Evolutionary conservation across 2,888 invertebrate species (phyloP), one percentile per base, ranked within the genome.

Genomic region (Drosophila ezoana): DNA sequence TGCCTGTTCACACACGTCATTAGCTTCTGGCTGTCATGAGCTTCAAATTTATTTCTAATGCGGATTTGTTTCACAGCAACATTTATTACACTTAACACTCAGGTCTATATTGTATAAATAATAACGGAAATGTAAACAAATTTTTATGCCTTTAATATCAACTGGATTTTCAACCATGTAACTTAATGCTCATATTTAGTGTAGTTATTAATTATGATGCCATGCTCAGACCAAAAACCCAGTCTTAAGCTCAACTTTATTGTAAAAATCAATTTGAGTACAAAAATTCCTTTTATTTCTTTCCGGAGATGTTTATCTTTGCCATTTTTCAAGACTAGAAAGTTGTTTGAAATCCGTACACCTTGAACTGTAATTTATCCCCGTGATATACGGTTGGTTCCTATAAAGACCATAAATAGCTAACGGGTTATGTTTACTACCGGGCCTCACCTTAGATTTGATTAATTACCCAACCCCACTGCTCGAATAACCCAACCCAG

Each of bases 21-120:
- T 60, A 62, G 41, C 35, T 75, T 75, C 41, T 40, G 51, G 35
- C 52, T 71, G 68, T 81, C 83, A 76, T 67, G 64, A 64, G 72
- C 56, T 64, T 62, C 48, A 52, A 44, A 51, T 63, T 71, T 67
- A 68, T 72, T 76, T 81, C 84, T 81, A 72, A 76, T 72, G 69
- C 87, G 73, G 73, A 80, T 69, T 83, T 67, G 20, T 53, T 57
- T 54, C 58, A 16, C 54, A 41, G 28, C 43, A 18, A 48, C 33
- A 47, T 63, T 47, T 62, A 37, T 43, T 40, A 8, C 14, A 45
- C 38, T 33, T 44, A 58, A 5, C 20, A 9, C 33, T 9, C 18
- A 38, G 20, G n/a, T 8, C 9, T 11, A 49, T 49, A 20, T 18
- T 35, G 14, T 16, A 63, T 49, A 14, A n/a, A 20, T 10, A 44